Conservation (phyloP, 1,140 invertebrate species). For the Hirudo medicinalis region DNA sequence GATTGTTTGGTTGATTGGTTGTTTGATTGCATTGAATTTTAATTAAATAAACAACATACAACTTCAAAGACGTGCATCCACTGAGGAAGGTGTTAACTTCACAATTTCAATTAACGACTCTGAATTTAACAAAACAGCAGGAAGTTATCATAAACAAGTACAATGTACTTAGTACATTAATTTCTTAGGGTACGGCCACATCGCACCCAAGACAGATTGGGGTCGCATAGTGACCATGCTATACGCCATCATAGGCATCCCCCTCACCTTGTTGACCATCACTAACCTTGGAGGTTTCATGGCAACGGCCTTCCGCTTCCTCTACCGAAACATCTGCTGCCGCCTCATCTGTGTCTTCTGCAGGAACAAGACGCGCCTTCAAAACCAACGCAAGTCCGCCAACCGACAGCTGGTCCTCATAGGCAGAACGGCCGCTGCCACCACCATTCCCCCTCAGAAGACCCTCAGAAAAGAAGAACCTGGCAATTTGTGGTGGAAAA, state of each 20-base stretch:
- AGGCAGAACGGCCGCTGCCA: neutral
- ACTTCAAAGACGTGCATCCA: too few relatives aligned
- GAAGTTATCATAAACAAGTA: neutral
- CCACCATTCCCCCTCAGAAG: neutral
- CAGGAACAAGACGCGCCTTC: neutral
- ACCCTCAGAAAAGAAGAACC: neutral
- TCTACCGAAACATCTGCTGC: conserved; percentile 67
- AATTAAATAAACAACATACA: too few relatives aligned
- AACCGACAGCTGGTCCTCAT: neutral
- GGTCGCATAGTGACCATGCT: conserved; percentile 82
- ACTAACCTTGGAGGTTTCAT: conserved; percentile 82
- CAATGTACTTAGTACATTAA: neutral
- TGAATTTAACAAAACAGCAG: neutral
- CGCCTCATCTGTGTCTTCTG: conserved; percentile 43
- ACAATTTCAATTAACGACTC: neutral
- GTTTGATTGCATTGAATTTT: too few relatives aligned
- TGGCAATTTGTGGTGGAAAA: neutral
- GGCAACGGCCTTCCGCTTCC: conserved; percentile 84
- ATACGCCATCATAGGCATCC: conserved; percentile 89
- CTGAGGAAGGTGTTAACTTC: too few relatives aligned
- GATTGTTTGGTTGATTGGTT: too few relatives aligned
- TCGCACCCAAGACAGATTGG: conserved; percentile 68
- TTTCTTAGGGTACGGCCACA: conserved; percentile 73
- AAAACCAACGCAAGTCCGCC: conserved; percentile 10
- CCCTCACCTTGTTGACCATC: conserved; percentile 70